Evolutionary conservation across 2,888 invertebrate genomes (phyloP).

Genomic region (Pecten maximus): DNA sequence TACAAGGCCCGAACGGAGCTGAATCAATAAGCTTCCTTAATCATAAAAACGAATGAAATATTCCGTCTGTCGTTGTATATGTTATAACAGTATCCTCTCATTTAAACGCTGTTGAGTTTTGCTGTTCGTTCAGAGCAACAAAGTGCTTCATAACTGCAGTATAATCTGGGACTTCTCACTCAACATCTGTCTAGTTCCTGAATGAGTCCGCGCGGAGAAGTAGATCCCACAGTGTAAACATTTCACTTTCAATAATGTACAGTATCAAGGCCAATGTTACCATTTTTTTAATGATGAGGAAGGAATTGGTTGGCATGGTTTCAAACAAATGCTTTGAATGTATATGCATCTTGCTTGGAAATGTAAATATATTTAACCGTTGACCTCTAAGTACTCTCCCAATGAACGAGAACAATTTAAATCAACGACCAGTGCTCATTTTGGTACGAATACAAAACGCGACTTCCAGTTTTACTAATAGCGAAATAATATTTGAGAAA

Average conservation of each 20-base stretch:
- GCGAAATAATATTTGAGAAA: too few relatives aligned
- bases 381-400: too few relatives aligned
- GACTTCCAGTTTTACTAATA: too few relatives aligned
- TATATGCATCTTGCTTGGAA: too few relatives aligned
- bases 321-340: background rate
- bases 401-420: too few relatives aligned
- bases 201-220: constrained; percentile 2
- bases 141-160: background rate
- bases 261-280: background rate
- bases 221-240: background rate
- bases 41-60: background rate
- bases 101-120: background rate
- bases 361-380: too few relatives aligned
- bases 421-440: too few relatives aligned
- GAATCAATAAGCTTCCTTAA: background rate
- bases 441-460: too few relatives aligned
- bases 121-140: background rate
- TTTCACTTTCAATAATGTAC: background rate
- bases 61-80: too few relatives aligned
- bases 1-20: background rate
- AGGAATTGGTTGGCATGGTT: background rate
- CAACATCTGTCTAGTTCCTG: background rate
- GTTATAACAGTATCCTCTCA: background rate
- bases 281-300: background rate
- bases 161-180: background rate